phyloP scores from a whole-genome alignment of 2,797 vertebrate genomes.

The Prionace glauca region DNA sequence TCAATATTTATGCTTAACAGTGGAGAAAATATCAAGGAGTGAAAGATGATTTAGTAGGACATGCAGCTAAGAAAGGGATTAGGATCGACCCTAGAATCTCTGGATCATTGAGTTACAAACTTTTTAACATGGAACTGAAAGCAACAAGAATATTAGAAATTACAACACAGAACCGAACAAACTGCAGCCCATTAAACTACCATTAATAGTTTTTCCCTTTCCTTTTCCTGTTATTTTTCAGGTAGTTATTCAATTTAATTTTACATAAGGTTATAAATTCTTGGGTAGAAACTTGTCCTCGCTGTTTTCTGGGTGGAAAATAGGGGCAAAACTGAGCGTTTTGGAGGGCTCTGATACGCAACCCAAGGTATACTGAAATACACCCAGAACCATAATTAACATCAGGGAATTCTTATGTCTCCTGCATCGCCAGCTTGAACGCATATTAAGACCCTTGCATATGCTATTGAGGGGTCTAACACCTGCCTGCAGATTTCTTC shows the following conservation, averaged over 20 bases:
- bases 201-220: not conserved
- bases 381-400: too few species aligned
- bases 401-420: too few species aligned
- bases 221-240: not conserved
- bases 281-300: not conserved
- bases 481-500: not conserved
- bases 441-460: too few species aligned
- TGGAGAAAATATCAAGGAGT: not conserved
- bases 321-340: not conserved
- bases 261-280: not conserved
- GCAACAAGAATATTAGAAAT: not conserved
- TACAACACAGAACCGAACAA: not conserved
- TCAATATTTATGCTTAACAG: not conserved
- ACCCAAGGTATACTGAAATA: not conserved
- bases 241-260: not conserved
- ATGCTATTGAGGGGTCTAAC: not conserved
- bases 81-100: not conserved
- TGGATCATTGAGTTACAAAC: not conserved
- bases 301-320: not conserved
- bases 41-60: not conserved
- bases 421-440: too few species aligned
- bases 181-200: not conserved
- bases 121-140: not conserved
- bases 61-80: not conserved
- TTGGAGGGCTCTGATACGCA: not conserved